Percentiles rank a stretch among this genome's conserved stretches.
Evolutionary conservation across 2,113 vertebrate species (phyloP).

Genomic region (Daphoenositta chrysoptera): DNA sequence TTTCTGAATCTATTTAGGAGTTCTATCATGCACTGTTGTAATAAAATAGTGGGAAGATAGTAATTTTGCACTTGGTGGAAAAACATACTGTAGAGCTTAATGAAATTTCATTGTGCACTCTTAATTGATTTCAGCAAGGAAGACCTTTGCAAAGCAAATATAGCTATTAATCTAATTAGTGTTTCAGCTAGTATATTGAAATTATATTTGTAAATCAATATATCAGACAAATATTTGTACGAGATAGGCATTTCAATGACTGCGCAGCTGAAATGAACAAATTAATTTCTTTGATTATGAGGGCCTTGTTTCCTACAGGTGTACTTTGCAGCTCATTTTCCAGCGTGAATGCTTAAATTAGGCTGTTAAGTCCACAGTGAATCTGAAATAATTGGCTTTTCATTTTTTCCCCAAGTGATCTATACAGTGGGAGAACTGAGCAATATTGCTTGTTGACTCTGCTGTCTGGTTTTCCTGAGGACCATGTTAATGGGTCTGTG

Average conservation of each 20-base stretch:
- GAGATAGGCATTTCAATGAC: conserved; percentile 32
- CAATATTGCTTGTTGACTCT: neutral
- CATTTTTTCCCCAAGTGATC: neutral
- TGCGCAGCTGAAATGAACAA: neutral
- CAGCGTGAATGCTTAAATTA: neutral
- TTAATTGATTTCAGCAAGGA: conserved; percentile 61
- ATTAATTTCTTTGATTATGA: conserved; percentile 41
- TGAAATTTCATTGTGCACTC: conserved; percentile 34
- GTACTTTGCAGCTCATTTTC: conserved; percentile 17
- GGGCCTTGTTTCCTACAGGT: neutral
- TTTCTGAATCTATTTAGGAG: neutral
- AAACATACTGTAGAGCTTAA: conserved; percentile 45
- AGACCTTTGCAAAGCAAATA: conserved; percentile 64
- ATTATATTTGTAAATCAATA: conserved; percentile 46
- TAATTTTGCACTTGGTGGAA: conserved; percentile 37
- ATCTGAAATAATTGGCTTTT: neutral
- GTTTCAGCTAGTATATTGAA: conserved; percentile 33
- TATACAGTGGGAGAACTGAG: neutral
- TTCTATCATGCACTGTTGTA: neutral
- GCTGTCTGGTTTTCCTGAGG: neutral
- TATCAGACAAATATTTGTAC: conserved; percentile 54
- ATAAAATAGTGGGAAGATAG: conserved; percentile 21
- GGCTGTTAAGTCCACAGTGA: neutral
- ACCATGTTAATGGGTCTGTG: fast-evolving
- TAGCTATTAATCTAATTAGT: conserved; percentile 56